Evolutionary conservation across 2,797 vertebrate species (phyloP).

Genomic region (Mallotus villosus): DNA sequence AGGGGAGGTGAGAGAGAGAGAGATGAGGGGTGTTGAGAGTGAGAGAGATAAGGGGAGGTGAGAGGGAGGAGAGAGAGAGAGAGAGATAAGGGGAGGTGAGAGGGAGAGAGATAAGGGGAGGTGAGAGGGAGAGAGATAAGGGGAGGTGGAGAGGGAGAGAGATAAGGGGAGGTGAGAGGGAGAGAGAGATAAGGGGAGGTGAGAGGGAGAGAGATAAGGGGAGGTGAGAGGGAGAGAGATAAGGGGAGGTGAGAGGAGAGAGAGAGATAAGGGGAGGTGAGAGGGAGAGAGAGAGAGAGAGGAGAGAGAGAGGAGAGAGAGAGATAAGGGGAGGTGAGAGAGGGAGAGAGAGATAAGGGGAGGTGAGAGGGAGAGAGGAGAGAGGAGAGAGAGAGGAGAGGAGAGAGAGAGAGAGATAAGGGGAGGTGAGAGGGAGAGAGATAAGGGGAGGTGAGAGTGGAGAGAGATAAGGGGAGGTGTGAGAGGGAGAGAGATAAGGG

Average conservation of each 20-base stretch:
- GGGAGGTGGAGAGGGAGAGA: no score
- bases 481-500: neutral
- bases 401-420: no score
- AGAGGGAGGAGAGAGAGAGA: neutral
- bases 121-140: neutral
- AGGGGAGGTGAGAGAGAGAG: no score
- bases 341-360: neutral
- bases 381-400: neutral
- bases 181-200: neutral
- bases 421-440: neutral
- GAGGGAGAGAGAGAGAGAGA: no score
- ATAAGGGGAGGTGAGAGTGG: neutral
- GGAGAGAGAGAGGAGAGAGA: no score
- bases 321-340: neutral
- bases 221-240: neutral
- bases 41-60: neutral
- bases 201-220: neutral
- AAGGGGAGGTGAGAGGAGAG: no score
- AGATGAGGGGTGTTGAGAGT: neutral
- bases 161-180: neutral
- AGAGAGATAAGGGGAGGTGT: neutral
- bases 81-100: no score
- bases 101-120: neutral
- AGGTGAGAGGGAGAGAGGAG: neutral
- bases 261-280: conserved; percentile 2